Evolutionary conservation across 2,888 invertebrate genomes (phyloP), one percentile per base, ranked within the genome.

Genomic region (Cerceris rybyensis): DNA sequence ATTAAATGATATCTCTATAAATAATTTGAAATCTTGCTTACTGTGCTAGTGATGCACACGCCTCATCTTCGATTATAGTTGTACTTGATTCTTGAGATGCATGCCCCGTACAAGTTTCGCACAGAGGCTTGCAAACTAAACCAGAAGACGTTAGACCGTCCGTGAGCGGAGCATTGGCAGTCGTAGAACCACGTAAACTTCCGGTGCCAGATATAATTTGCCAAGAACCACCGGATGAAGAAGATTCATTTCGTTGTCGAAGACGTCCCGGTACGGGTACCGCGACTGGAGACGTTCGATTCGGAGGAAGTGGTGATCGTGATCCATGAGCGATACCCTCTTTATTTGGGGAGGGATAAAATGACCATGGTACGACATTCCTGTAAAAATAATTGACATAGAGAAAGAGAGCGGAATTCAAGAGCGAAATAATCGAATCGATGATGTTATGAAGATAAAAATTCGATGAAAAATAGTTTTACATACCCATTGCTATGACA

Each of bases 161-260:
- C 7, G 88, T 83, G 55, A 91, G 86, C 52, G 87, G 81, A 17
- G 89, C 88, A 75, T 91, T 92, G 59, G 91, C 90, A 9, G 93
- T 93, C 9, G 94, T 93, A 7, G 94, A 93, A 58, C 94, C 94
- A 28, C 94, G 92, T 58, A 95, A 89, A 89, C 96, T 96, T 16
- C 96, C 96, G 9, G 95, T 94, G 8, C 94, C 95, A 9, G 95
- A 94, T 75, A 96, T 95, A 89, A 96, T 94, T 90, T 95, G 95
- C 96, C 96, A 96, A 85, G 96, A 96, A 70, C 94, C 95, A 59
- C 93, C 93, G 80, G 94, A 93, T 63, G 93, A 92, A 49, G 95
- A 94, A 13, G 95, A 94, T 64, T 95, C 95, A 81, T 95, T 94
- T 41, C 94, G 93, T 86, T 94, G 94, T 46, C 95, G 93, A 46